A percentile compares a stretch with the other conserved stretches of the same genome.
Conservation (phyloP, 2,113 vertebrate species). For the Pionites leucogaster region DNA sequence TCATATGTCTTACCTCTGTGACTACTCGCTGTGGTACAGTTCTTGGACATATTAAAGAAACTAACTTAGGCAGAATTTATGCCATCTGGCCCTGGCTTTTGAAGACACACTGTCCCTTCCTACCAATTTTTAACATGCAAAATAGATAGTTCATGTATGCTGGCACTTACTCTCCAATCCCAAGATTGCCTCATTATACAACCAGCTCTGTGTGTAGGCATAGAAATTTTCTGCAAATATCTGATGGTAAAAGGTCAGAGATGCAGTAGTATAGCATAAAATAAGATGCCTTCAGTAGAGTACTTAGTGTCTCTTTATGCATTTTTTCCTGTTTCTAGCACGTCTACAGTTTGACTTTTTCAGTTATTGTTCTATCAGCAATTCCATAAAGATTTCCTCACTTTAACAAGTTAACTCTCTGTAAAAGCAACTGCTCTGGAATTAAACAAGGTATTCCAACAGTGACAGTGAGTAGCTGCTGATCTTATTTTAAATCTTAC, state of each 20-base stretch:
- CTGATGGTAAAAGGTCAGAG: not conserved
- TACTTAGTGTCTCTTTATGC: not conserved
- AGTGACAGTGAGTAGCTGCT: not conserved
- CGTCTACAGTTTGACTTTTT: not conserved
- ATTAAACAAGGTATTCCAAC: not conserved
- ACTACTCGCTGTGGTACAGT: not conserved
- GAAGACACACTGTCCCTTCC: not conserved
- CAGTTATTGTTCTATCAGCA: not conserved
- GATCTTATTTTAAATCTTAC: not conserved
- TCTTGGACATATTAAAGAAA: not conserved
- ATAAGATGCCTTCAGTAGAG: not conserved
- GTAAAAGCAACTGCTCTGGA: not conserved
- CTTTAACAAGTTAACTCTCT: not conserved
- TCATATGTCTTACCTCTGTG: not conserved
- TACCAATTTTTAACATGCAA: not conserved
- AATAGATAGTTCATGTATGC: not conserved
- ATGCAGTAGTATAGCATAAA: not conserved
- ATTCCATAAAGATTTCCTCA: not conserved
- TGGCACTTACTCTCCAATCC: not conserved
- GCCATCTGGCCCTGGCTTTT: not conserved
- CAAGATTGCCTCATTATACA: not conserved
- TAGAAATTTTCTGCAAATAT: not conserved
- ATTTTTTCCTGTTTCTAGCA: not conserved
- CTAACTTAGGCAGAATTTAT: not conserved
- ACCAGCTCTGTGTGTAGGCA: not conserved